Percentiles rank a stretch among this genome's conserved stretches.
These are phyloP conservation scores for Dipodomys merriami DNA, from an alignment of 2,113 vertebrate species.

Conservation along the genomic window DNA sequence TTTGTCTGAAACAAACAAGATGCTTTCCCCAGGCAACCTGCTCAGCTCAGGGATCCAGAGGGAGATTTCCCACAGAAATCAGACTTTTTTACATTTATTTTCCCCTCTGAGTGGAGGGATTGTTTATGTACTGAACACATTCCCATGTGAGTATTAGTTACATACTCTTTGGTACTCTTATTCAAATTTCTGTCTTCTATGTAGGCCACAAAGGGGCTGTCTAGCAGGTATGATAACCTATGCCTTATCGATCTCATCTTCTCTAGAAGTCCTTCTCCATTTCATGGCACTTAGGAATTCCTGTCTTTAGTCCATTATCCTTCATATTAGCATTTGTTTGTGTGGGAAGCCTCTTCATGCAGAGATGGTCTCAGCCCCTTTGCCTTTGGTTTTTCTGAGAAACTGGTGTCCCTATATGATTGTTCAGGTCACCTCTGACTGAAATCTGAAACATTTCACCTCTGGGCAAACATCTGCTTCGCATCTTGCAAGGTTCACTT, in stretches of 20 bases:
- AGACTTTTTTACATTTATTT: not conserved
- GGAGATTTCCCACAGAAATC: not conserved
- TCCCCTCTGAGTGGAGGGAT: not conserved
- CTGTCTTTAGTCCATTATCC: not conserved
- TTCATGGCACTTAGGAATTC: not conserved
- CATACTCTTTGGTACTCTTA: too few relatives aligned
- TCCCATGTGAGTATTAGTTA: not conserved
- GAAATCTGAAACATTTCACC: not conserved
- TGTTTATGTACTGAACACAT: not conserved
- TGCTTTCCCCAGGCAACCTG: not conserved
- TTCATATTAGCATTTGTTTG: not conserved
- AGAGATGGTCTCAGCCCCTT: not conserved
- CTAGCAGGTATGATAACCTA: not conserved
- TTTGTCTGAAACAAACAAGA: not conserved
- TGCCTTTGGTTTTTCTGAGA: not conserved
- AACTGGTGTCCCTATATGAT: not conserved
- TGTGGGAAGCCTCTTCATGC: not conserved
- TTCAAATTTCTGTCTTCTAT: not conserved
- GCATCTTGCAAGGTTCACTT: not conserved
- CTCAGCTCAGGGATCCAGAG: not conserved
- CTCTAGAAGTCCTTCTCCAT: not conserved
- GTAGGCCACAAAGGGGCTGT: too few relatives aligned
- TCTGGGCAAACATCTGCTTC: not conserved
- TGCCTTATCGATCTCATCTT: not conserved
- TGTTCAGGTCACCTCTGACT: not conserved